A percentile compares a stretch with the other conserved stretches of the same genome.
phyloP scores from a whole-genome alignment of 2,797 vertebrate genomes.

The Gymnocypris eckloni region DNA sequence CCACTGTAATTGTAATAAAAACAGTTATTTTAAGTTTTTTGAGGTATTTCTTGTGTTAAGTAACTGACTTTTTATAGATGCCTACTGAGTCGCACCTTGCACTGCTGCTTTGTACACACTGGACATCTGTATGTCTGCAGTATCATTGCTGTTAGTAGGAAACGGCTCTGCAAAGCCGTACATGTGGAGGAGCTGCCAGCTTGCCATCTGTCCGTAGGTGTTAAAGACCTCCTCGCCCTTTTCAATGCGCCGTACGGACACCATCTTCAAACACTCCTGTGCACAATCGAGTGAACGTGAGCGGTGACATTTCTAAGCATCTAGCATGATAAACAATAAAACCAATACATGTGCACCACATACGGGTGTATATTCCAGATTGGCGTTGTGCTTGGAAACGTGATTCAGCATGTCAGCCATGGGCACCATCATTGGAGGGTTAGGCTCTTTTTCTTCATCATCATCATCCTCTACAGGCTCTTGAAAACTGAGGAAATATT shows the following conservation, averaged over 20 bases:
- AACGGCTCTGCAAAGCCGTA: conserved; percentile 91
- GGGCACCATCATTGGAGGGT: conserved; percentile 94
- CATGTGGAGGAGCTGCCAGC: conserved; percentile 98
- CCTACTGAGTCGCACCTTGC: conserved; percentile 72
- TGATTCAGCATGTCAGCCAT: conserved; percentile 97
- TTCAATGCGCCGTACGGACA: conserved; percentile 78
- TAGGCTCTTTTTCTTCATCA: conserved; percentile 78
- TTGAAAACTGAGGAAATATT: conserved; percentile 84
- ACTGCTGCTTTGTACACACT: conserved; percentile 78
- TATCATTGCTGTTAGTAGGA: conserved; percentile 86
- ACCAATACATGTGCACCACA: conserved; percentile 62
- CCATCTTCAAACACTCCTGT: conserved; percentile 90
- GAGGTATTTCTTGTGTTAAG: not conserved
- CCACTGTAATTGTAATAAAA: conserved; percentile 67
- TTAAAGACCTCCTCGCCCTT: conserved; percentile 92
- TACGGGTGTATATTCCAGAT: conserved; percentile 89
- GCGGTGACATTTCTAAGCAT: not conserved
- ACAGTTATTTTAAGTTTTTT: not conserved
- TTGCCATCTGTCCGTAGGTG: conserved; percentile 94
- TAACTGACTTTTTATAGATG: not conserved
- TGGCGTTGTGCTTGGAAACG: conserved; percentile 88
- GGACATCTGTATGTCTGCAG: conserved; percentile 85
- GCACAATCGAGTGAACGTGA: not conserved
- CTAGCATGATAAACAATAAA: not conserved
- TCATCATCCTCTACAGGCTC: conserved; percentile 84